Percentiles rank a stretch among this genome's conserved stretches.
Evolutionary conservation across 2,797 vertebrate genomes (phyloP).

Genomic region (Tenualosa ilisha): DNA sequence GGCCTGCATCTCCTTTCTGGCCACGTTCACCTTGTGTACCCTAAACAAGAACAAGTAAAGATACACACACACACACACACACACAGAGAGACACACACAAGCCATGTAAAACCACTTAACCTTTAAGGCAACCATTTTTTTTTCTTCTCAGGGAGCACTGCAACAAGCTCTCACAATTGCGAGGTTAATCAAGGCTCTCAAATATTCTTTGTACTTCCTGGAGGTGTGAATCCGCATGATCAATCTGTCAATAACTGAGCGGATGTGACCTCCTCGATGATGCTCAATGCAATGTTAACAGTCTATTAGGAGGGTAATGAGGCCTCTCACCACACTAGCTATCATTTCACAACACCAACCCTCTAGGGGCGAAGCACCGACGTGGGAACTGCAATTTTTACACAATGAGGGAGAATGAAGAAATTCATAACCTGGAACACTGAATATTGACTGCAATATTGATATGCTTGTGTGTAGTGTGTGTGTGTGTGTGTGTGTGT

Average conservation of each 20-base stretch:
- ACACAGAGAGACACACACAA: not conserved
- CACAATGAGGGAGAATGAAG: not conserved
- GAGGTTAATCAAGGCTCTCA: not conserved
- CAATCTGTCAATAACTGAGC: not conserved
- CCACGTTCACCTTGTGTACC: conserved; percentile 85
- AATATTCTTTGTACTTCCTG: conserved; percentile 8
- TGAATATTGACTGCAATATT: conserved; percentile 7
- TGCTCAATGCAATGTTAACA: not conserved
- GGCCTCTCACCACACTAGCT: not conserved
- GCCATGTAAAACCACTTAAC: not conserved
- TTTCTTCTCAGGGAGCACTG: not conserved
- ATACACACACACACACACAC: conserved; percentile 9
- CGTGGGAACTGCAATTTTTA: not conserved
- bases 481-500: conserved; percentile 31
- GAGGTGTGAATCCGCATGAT: not conserved
- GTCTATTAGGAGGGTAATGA: conserved; percentile 15
- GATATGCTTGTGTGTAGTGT: conserved; percentile 7
- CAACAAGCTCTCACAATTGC: not conserved
- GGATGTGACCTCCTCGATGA: not conserved
- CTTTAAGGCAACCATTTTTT: not conserved
- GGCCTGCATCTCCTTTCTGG: conserved; percentile 87
- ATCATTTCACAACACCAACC: not conserved
- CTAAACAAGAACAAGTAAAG: conserved; percentile 63
- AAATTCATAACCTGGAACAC: not conserved
- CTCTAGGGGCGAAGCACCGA: not conserved